Evolutionary conservation across 2,888 invertebrate species (phyloP).

Genomic region (Agonum fuliginosum): DNA sequence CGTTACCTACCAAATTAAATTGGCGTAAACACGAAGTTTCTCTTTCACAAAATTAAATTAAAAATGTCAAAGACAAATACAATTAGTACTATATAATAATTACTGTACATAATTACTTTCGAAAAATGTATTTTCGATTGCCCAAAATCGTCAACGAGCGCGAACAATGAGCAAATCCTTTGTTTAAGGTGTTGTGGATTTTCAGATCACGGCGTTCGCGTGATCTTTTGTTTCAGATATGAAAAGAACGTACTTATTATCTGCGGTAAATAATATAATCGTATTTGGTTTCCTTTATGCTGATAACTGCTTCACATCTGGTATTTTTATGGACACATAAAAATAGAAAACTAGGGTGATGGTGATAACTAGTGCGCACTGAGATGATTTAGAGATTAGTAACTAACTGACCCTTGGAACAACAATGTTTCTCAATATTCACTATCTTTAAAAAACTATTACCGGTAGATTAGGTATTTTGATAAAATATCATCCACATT

Average conservation of each 20-base stretch:
- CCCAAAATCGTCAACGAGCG: conserved; percentile 40
- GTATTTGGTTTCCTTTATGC: conserved; percentile 52
- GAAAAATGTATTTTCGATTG: conserved; percentile 38
- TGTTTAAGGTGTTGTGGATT: conserved; percentile 51
- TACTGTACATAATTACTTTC: conserved; percentile 33
- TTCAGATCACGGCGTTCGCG: conserved; percentile 54
- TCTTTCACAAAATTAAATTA: conserved; percentile 35
- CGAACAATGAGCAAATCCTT: conserved; percentile 47
- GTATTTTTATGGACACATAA: background rate
- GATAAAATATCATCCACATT: background rate
- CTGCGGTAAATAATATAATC: conserved; percentile 56
- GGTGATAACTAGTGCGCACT: background rate
- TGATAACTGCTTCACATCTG: conserved; percentile 15
- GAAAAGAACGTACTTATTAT: conserved; percentile 49
- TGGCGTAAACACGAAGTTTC: conserved; percentile 46
- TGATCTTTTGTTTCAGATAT: conserved; percentile 58
- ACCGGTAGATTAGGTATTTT: background rate
- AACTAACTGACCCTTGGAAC: background rate
- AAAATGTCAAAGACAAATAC: conserved; percentile 17
- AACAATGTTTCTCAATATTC: background rate
- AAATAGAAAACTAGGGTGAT: background rate
- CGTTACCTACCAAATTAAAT: conserved; percentile 39
- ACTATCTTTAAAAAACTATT: background rate
- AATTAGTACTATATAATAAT: conserved; percentile 10
- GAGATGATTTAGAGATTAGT: background rate